A percentile compares a stretch with the other conserved stretches of the same genome.
Evolutionary conservation across 2,888 invertebrate genomes (phyloP).

Genomic region (Strigamia maritima): DNA sequence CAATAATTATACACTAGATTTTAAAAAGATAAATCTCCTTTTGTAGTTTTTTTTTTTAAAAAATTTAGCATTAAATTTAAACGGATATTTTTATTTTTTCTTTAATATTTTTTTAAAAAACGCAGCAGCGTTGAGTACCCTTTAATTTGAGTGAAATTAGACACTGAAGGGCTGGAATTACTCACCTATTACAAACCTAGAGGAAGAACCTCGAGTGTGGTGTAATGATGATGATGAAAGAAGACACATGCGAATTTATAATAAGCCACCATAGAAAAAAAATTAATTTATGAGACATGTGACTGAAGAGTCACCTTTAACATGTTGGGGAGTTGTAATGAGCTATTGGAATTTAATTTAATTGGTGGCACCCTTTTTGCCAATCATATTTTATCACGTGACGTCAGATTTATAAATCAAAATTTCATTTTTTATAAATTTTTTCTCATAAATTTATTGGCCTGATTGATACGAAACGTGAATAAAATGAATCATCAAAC

Average conservation of each 20-base stretch:
- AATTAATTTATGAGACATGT: not conserved
- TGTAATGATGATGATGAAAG: not conserved
- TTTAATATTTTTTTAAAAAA: not conserved
- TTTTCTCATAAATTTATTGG: not conserved
- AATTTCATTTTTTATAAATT: not conserved
- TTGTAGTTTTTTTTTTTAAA: not conserved
- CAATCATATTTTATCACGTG: not conserved
- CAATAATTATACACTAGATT: not conserved
- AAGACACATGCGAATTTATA: conserved; percentile 27
- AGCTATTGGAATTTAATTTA: conserved; percentile 14
- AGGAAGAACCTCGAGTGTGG: not conserved
- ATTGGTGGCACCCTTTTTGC: conserved; percentile 3
- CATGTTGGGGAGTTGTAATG: not conserved
- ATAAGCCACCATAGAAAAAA: conserved; percentile 19
- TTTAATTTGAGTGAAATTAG: conserved; percentile 6
- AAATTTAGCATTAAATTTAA: not conserved
- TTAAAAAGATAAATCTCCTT: not conserved
- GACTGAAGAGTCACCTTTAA: not conserved
- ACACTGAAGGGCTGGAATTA: not conserved
- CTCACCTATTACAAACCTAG: conserved; percentile 8
- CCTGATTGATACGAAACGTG: not conserved
- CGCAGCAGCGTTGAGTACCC: not conserved
- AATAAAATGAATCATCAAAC: not conserved
- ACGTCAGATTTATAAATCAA: not conserved
- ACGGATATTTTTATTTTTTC: not conserved